Evolutionary conservation across 1,140 invertebrate genomes (phyloP).

Genomic region (Caerostris darwini): DNA sequence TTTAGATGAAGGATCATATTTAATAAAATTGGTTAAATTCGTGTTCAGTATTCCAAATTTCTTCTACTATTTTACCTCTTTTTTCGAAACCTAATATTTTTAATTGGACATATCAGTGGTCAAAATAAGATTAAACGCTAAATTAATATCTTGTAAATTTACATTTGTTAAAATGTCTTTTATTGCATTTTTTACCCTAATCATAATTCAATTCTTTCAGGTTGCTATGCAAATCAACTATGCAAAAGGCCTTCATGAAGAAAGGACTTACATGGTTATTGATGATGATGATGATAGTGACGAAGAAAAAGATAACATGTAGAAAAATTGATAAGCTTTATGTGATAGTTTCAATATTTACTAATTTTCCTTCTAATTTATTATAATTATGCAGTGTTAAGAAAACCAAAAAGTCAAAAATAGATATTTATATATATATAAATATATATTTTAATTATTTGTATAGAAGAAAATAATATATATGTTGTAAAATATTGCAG

Average conservation of each 20-base stretch:
- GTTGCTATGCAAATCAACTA: conserved; percentile 90
- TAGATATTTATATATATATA: neutral
- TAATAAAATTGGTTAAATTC: too few relatives aligned
- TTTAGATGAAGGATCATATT: too few relatives aligned
- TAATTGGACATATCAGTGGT: too few relatives aligned
- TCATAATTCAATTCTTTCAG: conserved; percentile 80
- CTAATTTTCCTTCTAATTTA: neutral
- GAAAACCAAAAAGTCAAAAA: neutral
- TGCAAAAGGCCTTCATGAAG: conserved; percentile 92
- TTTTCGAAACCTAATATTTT: too few relatives aligned
- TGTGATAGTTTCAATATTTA: conserved; percentile 25
- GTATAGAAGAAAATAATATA: neutral
- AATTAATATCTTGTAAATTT: too few relatives aligned
- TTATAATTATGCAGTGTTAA: neutral
- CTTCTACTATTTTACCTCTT: too few relatives aligned
- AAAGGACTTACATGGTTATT: conserved; percentile 85
- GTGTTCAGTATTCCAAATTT: too few relatives aligned
- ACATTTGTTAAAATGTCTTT: too few relatives aligned
- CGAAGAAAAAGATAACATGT: conserved; percentile 61
- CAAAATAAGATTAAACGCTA: too few relatives aligned
- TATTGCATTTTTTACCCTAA: too few relatives aligned
- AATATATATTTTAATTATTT: neutral
- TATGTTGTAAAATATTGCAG: neutral
- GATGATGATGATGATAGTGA: conserved; percentile 70
- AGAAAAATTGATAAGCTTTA: neutral